Percentiles rank a stretch among this genome's conserved stretches.
Evolutionary conservation across 2,797 vertebrate species (phyloP).

Genomic region (Takifugu ocellatus): DNA sequence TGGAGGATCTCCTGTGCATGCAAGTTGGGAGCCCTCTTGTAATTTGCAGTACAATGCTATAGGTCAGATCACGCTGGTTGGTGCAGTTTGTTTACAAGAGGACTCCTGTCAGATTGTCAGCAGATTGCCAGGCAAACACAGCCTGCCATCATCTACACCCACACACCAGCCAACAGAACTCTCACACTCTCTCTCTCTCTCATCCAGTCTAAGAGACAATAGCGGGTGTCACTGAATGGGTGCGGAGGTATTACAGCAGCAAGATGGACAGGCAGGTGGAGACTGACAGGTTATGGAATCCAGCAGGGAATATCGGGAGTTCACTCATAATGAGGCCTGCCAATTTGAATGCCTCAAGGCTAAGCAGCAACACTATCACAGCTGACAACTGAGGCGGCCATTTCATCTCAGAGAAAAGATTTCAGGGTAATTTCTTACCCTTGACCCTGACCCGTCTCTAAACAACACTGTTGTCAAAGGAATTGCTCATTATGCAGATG

Average conservation of each 20-base stretch:
- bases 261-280: slow-evolving; percentile 68
- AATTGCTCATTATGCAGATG: slow-evolving; percentile 56
- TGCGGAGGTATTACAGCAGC: slow-evolving; percentile 46
- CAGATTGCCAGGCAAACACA: slow-evolving; percentile 74
- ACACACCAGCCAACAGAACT: slow-evolving; percentile 7
- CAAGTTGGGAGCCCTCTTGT: slow-evolving; percentile 78
- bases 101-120: slow-evolving; percentile 80
- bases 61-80: slow-evolving; percentile 79
- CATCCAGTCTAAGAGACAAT: slow-evolving; percentile 34
- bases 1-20: slow-evolving; percentile 19
- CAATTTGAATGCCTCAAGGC: slow-evolving; percentile 77
- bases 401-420: slow-evolving; percentile 51
- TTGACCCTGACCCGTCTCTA: slow-evolving; percentile 63
- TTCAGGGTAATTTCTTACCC: slow-evolving; percentile 66
- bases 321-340: slow-evolving; percentile 78
- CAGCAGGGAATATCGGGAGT: slow-evolving; percentile 66
- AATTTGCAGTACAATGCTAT: slow-evolving; percentile 85
- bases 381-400: slow-evolving; percentile 49
- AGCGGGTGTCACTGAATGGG: slow-evolving; percentile 58
- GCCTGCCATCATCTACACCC: slow-evolving; percentile 47
- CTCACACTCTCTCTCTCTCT: slow-evolving; percentile 30
- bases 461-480: slow-evolving; percentile 60
- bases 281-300: slow-evolving; percentile 68
- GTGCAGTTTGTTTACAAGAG: slow-evolving; percentile 87
- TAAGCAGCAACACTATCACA: slow-evolving; percentile 27